phyloP scores from a whole-genome alignment of 2,888 invertebrate species.

The Muschampia plurimacula region DNA sequence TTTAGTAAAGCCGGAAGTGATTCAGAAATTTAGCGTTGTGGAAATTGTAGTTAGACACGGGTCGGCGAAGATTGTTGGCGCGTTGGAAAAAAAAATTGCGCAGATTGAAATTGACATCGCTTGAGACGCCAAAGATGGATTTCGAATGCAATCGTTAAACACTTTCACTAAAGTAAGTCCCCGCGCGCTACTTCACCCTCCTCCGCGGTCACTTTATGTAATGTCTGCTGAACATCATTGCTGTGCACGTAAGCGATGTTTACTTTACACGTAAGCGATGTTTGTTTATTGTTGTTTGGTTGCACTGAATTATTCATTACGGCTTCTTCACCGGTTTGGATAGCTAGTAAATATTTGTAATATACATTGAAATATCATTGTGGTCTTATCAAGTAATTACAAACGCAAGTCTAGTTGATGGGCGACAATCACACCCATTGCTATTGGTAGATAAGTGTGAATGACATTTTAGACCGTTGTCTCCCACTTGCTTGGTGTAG shows the following conservation, averaged over 20 bases:
- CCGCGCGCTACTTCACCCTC: constrained; percentile 12
- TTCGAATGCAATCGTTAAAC: constrained; percentile 64
- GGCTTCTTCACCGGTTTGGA: neutral
- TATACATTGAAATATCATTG: neutral
- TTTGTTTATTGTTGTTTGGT: constrained; percentile 9
- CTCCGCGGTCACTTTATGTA: constrained; percentile 32
- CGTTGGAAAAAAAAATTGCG: constrained; percentile 50
- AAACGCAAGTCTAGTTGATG: too few relatives aligned
- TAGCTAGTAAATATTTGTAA: neutral
- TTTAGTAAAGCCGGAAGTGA: constrained; percentile 33
- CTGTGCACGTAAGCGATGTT: neutral
- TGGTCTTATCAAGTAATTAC: too few relatives aligned
- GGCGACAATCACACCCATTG: too few relatives aligned
- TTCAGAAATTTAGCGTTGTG: constrained; percentile 38
- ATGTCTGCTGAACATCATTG: constrained; percentile 20
- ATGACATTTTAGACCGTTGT: too few relatives aligned
- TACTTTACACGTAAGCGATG: constrained; percentile 3
- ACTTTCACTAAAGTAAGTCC: constrained; percentile 67
- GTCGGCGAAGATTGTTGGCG: constrained; percentile 37
- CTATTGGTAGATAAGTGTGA: too few relatives aligned
- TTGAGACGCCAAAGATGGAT: constrained; percentile 63
- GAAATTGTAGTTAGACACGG: constrained; percentile 41
- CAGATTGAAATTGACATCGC: constrained; percentile 60
- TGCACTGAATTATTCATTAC: constrained; percentile 2
- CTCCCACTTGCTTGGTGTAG: too few relatives aligned